phyloP scores from a whole-genome alignment of 1,140 invertebrate species.

The Drepana arcuata region DNA sequence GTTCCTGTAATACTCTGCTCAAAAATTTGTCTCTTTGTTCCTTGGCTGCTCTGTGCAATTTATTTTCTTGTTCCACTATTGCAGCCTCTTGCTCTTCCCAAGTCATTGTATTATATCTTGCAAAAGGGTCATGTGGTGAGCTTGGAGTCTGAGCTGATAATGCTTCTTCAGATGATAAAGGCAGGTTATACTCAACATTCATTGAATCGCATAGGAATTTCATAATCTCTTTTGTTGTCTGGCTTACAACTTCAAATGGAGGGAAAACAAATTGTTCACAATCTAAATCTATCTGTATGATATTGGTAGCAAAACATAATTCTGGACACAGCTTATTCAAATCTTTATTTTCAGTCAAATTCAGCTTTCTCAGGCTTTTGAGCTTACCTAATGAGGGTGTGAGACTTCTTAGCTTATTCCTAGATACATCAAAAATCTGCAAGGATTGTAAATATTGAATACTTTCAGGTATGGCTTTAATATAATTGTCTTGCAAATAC shows the following conservation, averaged over 20 bases:
- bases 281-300: constrained; percentile 75
- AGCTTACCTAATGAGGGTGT: constrained; percentile 77
- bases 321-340: constrained; percentile 75
- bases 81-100: constrained; percentile 67
- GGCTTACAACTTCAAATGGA: constrained; percentile 70
- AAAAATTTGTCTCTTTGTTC: constrained; percentile 73
- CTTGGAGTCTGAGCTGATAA: constrained; percentile 22
- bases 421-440: constrained; percentile 78
- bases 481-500: constrained; percentile 76
- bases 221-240: constrained; percentile 78
- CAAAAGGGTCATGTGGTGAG: constrained; percentile 35
- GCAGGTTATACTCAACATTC: constrained; percentile 48
- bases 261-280: constrained; percentile 76
- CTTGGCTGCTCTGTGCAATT: constrained; percentile 59
- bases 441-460: constrained; percentile 76
- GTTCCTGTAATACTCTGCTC: constrained; percentile 74
- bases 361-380: constrained; percentile 71
- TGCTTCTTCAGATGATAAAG: constrained; percentile 21
- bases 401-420: constrained; percentile 79
- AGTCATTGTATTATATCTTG: constrained; percentile 31
- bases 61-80: constrained; percentile 54
- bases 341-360: constrained; percentile 73
- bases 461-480: constrained; percentile 78
- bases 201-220: constrained; percentile 75
- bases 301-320: constrained; percentile 73